phyloP scores from a whole-genome alignment of 2,888 invertebrate species.

The Aleiodes alternator region DNA sequence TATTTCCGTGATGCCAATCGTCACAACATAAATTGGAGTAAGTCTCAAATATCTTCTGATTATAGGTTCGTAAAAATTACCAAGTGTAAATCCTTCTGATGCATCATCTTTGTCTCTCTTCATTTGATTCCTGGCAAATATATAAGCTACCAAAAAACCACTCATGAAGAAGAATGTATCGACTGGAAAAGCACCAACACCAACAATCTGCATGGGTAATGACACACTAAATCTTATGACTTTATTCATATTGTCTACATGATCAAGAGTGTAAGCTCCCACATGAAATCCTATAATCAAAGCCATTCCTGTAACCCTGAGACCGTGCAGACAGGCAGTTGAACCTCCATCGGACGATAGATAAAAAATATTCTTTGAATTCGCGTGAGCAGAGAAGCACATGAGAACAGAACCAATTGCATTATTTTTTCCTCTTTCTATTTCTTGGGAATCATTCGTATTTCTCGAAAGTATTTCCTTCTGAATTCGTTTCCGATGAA shows the following conservation, averaged over 20 bases:
- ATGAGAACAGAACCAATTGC: conserved; percentile 65
- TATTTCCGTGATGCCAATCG: conserved; percentile 73
- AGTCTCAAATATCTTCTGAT: conserved; percentile 74
- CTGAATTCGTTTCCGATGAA: conserved; percentile 60
- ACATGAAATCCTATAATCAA: conserved; percentile 79
- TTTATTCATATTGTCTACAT: conserved; percentile 70
- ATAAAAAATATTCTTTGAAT: conserved; percentile 73
- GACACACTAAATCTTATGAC: conserved; percentile 70
- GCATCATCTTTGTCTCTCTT: neutral
- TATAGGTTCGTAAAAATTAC: conserved; percentile 60
- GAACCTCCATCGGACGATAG: conserved; percentile 67
- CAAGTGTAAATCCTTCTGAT: conserved; percentile 45
- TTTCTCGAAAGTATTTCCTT: conserved; percentile 34
- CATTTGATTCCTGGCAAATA: neutral
- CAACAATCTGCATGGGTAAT: conserved; percentile 72
- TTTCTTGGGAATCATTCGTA: too few species aligned
- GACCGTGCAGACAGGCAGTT: conserved; percentile 76
- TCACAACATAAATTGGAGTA: conserved; percentile 75
- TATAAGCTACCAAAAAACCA: conserved; percentile 64
- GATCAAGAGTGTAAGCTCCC: conserved; percentile 66
- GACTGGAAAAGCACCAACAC: conserved; percentile 75
- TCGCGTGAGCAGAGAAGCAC: conserved; percentile 77
- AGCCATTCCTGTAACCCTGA: conserved; percentile 78
- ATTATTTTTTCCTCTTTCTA: too few species aligned
- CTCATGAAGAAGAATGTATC: conserved; percentile 76